phyloP scores from a whole-genome alignment of 2,113 vertebrate genomes.

The Pristiophorus japonicus region DNA sequence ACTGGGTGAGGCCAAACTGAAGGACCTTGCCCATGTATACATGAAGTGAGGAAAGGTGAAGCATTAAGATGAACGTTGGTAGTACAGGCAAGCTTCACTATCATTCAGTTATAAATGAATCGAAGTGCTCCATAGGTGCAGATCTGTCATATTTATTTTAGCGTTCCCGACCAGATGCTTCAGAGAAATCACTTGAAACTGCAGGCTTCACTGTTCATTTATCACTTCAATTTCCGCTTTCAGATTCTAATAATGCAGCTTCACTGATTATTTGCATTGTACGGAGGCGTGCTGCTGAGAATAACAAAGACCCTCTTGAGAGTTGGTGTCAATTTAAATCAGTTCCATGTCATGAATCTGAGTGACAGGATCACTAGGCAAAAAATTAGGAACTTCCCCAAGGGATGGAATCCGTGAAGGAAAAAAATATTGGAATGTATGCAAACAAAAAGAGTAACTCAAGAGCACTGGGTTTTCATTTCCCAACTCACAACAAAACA shows the following conservation, averaged over 20 bases:
- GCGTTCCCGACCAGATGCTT: neutral
- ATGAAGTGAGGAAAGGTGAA: neutral
- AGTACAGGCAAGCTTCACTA: neutral
- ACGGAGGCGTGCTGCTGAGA: neutral
- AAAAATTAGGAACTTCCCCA: neutral
- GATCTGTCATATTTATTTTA: neutral
- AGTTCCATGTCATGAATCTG: neutral
- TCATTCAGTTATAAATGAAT: neutral
- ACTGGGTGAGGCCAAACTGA: neutral
- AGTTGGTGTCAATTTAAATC: conserved; percentile 11
- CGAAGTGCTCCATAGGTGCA: neutral
- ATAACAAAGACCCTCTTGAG: neutral
- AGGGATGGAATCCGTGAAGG: neutral
- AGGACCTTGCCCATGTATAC: neutral
- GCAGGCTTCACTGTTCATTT: neutral
- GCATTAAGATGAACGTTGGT: neutral
- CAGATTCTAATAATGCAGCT: neutral
- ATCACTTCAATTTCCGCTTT: neutral
- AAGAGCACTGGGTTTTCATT: neutral
- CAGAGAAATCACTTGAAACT: neutral
- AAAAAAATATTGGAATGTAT: neutral
- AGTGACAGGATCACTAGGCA: neutral
- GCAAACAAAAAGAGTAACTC: neutral
- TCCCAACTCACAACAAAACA: neutral
- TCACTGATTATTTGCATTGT: neutral